Base-by-base conservation (phyloP, 1,140 invertebrate species). In the Listronotus oregonensis region DNA sequence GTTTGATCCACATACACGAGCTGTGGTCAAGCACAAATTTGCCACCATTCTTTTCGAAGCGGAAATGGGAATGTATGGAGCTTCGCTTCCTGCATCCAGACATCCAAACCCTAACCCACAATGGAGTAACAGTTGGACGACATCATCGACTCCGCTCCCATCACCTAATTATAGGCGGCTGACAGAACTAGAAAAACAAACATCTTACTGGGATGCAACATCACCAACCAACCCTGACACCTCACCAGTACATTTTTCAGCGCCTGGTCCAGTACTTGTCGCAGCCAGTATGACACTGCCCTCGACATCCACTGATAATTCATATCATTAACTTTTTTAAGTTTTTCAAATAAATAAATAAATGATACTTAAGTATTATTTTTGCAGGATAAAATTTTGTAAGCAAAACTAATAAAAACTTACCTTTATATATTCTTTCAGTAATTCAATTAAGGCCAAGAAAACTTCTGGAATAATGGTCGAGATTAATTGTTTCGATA, bases 21-120 rank as follows among this genome's bases (percentile, higher is more conserved):
- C 37, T 39, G 37, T 39, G 37, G 37, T 39, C 12, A 39, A 39
- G 37, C 37, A 39, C 37, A 39, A 39, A 39, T 39, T 39, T 39
- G 37, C 37, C 37, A 39, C 37, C 37, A 39, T 39, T 39, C 37
- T 39, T 39, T 39, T 39, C 37, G 37, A 39, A 39, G 37, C 37
- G 12, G 37, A 39, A 39, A 39, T 39, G 37, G 37, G 37, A 39
- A 39, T 12, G 12, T 39, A 39, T 39, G 37, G 37, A 39, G 37
- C 37, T 39, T 12, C 12, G 37, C 37, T 39, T 39, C 37, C 37
- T 39, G 37, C 37, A 39, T 39, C 37, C 12, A 39, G 6, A 12
- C 37, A 39, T 39, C 37, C 37, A 39, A 39, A 39, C 37, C 37
- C 37, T 12, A 39, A 12, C 37, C 37, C 37, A 39, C 37, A 39